A percentile compares a stretch with the other conserved stretches of the same genome.
phyloP scores from a whole-genome alignment of 2,113 vertebrate genomes.

The Ptyas mucosa region DNA sequence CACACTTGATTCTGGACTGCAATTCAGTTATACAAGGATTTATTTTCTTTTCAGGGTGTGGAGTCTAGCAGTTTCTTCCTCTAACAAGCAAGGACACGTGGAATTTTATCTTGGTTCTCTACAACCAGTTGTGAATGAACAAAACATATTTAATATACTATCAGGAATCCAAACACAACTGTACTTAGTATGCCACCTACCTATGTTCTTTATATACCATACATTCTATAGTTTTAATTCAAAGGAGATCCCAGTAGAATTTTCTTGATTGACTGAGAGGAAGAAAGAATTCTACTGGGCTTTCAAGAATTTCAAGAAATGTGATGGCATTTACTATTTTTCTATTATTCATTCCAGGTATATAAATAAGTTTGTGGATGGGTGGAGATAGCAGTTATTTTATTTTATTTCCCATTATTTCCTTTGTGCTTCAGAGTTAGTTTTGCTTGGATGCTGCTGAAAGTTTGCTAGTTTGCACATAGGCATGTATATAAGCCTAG shows the following conservation, averaged over 20 bases:
- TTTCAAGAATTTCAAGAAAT: constrained; percentile 18
- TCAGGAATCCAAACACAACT: not conserved
- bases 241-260: not conserved
- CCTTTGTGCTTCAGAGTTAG: constrained; percentile 42
- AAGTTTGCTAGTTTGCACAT: constrained; percentile 1
- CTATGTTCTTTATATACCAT: not conserved
- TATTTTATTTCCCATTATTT: not conserved
- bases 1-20: constrained; percentile 56
- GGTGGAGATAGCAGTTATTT: not conserved
- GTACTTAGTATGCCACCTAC: not conserved
- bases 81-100: constrained; percentile 22
- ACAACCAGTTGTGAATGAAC: not conserved
- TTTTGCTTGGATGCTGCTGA: constrained; percentile 41
- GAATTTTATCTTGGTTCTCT: not conserved
- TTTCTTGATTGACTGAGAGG: not conserved
- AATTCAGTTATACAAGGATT: constrained; percentile 38
- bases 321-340: not conserved
- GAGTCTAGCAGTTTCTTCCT: not conserved
- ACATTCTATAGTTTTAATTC: not conserved
- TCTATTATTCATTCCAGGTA: constrained; percentile 14
- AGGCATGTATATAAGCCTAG: constrained; percentile 43
- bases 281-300: not conserved
- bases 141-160: not conserved
- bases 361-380: constrained; percentile 33
- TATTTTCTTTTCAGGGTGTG: not conserved